phyloP scores from a whole-genome alignment of 2,113 vertebrate species.

The Gambusia affinis region DNA sequence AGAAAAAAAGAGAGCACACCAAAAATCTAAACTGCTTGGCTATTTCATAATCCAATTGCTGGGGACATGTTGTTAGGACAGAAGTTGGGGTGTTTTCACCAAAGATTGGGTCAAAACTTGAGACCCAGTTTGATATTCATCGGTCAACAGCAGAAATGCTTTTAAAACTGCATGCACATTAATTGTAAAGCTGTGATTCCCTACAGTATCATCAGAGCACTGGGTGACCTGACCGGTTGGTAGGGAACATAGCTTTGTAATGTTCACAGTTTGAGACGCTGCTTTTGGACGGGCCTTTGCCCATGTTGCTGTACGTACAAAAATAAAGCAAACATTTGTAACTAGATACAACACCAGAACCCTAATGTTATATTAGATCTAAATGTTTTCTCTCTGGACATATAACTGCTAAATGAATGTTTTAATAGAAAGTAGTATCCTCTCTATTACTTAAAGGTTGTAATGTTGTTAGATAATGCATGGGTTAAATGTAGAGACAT shows the following conservation, averaged over 20 bases:
- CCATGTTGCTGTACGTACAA: not conserved
- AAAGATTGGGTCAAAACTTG: not conserved
- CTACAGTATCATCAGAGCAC: not conserved
- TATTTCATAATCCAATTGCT: not conserved
- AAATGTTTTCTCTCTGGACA: too few relatives aligned
- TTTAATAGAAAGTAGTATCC: too few relatives aligned
- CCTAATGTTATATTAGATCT: too few relatives aligned
- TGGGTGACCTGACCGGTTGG: not conserved
- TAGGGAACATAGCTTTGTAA: not conserved
- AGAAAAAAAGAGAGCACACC: not conserved
- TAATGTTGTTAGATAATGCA: too few relatives aligned
- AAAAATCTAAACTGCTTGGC: not conserved
- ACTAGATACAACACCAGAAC: not conserved
- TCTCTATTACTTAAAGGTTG: too few relatives aligned
- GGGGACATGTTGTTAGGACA: not conserved
- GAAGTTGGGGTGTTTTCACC: not conserved
- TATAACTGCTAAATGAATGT: too few relatives aligned
- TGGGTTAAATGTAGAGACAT: too few relatives aligned
- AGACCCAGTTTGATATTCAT: not conserved
- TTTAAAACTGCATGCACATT: not conserved
- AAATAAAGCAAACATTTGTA: slow-evolving; percentile 1
- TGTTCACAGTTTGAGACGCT: not conserved
- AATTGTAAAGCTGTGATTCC: not conserved
- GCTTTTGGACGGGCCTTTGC: not conserved
- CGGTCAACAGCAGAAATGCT: not conserved